A percentile compares a stretch with the other conserved stretches of the same genome.
These are phyloP conservation scores for Vannuccia rotundouncinata DNA, from an alignment of 2,888 invertebrate species.

Conservation along the genomic window DNA sequence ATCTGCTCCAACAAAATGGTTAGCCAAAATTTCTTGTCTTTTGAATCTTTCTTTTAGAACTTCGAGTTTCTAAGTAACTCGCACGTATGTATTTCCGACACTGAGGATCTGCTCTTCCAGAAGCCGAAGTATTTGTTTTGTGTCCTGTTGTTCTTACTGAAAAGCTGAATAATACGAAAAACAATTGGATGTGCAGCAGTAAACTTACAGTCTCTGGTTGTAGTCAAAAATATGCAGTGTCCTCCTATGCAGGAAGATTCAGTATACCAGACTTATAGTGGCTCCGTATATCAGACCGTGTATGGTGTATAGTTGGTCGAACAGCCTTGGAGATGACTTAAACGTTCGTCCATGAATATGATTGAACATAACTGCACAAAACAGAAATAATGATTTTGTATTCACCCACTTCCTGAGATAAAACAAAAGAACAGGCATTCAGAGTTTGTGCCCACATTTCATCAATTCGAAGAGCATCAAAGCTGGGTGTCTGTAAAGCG, in stretches of 20 bases:
- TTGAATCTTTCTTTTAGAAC: not conserved
- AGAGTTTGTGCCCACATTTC: not conserved
- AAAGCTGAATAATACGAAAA: slow-evolving; percentile 21
- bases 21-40: not conserved
- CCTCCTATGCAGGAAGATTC: not conserved
- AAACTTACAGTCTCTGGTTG: not conserved
- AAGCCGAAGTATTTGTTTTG: not conserved
- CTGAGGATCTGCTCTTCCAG: slow-evolving; percentile 13
- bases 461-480: not conserved
- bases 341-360: not conserved
- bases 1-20: not conserved
- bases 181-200: slow-evolving; percentile 23
- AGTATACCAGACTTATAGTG: no score
- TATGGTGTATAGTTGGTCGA: not conserved
- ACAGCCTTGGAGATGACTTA: not conserved
- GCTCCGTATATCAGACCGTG: not conserved
- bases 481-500: not conserved
- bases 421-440: not conserved
- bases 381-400: not conserved
- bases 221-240: not conserved
- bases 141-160: slow-evolving; percentile 10
- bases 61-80: not conserved
- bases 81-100: not conserved
- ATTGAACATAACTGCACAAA: not conserved
- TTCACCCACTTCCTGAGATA: not conserved